A percentile compares a stretch with the other conserved stretches of the same genome.
Conservation (phyloP, 2,797 vertebrate species). For the Lates japonicus region DNA sequence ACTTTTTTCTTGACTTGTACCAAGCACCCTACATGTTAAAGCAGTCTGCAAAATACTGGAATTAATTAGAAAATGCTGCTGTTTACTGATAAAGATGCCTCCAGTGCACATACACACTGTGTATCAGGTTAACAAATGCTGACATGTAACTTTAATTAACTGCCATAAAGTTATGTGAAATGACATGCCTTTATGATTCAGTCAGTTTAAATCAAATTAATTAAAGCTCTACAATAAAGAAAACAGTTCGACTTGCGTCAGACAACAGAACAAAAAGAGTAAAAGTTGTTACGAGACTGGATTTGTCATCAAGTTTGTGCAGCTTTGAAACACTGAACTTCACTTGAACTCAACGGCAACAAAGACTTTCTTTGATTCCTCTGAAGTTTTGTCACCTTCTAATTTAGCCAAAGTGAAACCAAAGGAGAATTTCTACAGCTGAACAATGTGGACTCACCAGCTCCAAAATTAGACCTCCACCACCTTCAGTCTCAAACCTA, state of each 20-base stretch:
- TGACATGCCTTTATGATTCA: too few relatives aligned
- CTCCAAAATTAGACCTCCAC: slow-evolving; percentile 44
- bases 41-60: too few relatives aligned
- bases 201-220: not conserved
- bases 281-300: not conserved
- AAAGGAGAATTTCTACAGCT: not conserved
- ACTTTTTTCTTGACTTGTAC: too few relatives aligned
- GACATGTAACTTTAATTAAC: too few relatives aligned
- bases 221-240: not conserved
- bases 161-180: too few relatives aligned
- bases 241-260: not conserved
- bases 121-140: too few relatives aligned
- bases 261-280: not conserved
- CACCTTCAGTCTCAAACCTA: slow-evolving; percentile 15
- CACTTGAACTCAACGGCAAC: not conserved
- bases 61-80: too few relatives aligned
- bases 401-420: slow-evolving; percentile 12
- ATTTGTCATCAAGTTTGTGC: not conserved
- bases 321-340: slow-evolving; percentile 11
- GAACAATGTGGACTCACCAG: slow-evolving; percentile 10
- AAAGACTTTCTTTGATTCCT: slow-evolving; percentile 1
- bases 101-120: too few relatives aligned
- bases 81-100: too few relatives aligned
- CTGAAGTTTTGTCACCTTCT: not conserved
- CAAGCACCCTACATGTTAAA: too few relatives aligned